Evolutionary conservation across 2,797 vertebrate genomes (phyloP).

Genomic region (Anisognathus igniventris): DNA sequence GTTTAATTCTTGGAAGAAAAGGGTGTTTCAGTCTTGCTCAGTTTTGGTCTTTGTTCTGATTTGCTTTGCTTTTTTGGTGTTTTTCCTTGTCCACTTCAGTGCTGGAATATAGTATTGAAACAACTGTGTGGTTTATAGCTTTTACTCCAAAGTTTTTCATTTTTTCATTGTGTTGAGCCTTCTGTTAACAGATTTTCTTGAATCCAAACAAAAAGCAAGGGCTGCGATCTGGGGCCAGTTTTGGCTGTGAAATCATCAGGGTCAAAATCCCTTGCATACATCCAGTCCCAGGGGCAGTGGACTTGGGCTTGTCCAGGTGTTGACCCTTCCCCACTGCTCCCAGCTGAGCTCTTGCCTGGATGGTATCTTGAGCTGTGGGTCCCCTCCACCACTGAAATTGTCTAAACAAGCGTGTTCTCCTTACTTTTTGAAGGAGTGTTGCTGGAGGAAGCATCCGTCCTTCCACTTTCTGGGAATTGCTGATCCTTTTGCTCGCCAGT

Average conservation of each 20-base stretch:
- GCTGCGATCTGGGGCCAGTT: accelerated
- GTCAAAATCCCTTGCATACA: background rate
- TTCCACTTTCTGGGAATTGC: background rate
- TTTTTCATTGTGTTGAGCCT: background rate
- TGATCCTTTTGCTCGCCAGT: background rate
- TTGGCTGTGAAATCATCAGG: background rate
- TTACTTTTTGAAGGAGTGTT: background rate
- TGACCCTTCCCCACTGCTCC: background rate
- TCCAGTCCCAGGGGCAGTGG: accelerated
- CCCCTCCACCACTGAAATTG: background rate
- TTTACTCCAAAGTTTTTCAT: background rate
- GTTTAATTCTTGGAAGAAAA: conserved; percentile 41
- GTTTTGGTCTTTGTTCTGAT: background rate
- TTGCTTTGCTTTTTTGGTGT: background rate
- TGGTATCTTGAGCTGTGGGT: background rate
- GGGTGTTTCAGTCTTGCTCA: background rate
- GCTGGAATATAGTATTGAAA: background rate
- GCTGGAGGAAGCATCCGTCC: background rate
- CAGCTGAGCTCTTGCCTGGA: background rate
- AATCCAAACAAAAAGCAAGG: background rate
- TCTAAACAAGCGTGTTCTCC: background rate
- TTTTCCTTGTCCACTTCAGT: background rate
- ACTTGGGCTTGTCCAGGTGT: background rate
- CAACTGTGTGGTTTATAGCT: background rate
- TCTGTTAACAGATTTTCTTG: background rate